A percentile compares a stretch with the other conserved stretches of the same genome.
Conservation (phyloP, 2,797 vertebrate genomes). For the Takifugu rubripes region DNA sequence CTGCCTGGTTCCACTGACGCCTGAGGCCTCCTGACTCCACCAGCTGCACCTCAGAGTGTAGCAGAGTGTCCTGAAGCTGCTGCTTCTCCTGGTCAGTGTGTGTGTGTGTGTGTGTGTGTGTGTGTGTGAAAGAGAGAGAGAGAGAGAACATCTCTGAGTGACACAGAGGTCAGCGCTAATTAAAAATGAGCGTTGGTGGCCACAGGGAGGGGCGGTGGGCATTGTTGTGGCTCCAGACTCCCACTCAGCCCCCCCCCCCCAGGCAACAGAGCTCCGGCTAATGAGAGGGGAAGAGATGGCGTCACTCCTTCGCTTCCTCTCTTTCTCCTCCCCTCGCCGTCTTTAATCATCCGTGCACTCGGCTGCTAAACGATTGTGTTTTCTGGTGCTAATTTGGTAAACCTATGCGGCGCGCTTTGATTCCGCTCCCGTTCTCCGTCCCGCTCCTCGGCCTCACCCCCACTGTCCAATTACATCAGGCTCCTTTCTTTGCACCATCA, state of each 20-base stretch:
- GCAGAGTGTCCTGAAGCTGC: too few species aligned
- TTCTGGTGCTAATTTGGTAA: slow-evolving; percentile 33
- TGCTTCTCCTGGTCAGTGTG: too few species aligned
- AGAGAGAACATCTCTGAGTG: slow-evolving; percentile 37
- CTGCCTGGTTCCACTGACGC: too few species aligned
- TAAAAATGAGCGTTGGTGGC: slow-evolving; percentile 64
- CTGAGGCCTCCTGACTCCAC: slow-evolving; percentile 27
- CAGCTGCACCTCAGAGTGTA: slow-evolving; percentile 34
- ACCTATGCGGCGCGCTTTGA: slow-evolving; percentile 31
- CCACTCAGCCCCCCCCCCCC: slow-evolving; percentile 54
- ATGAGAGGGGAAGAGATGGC: slow-evolving; percentile 53
- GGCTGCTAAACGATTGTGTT: slow-evolving; percentile 34
- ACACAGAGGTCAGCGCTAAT: slow-evolving; percentile 64
- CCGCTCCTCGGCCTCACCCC: slow-evolving; percentile 18
- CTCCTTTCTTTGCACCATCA: slow-evolving; percentile 36
- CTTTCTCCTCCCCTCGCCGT: slow-evolving; percentile 17
- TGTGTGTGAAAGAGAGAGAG: slow-evolving; percentile 12
- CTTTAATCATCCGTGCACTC: slow-evolving; percentile 32
- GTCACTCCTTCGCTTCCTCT: slow-evolving; percentile 11
- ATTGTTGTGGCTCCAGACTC: slow-evolving; percentile 43
- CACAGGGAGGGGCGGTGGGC: slow-evolving; percentile 52
- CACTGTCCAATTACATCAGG: slow-evolving; percentile 41
- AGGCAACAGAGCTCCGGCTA: slow-evolving; percentile 57
- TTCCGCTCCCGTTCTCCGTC: slow-evolving; percentile 30
- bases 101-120: slow-evolving; percentile 3